Conservation (phyloP, 2,113 vertebrate species). For the Rafetus swinhoei region DNA sequence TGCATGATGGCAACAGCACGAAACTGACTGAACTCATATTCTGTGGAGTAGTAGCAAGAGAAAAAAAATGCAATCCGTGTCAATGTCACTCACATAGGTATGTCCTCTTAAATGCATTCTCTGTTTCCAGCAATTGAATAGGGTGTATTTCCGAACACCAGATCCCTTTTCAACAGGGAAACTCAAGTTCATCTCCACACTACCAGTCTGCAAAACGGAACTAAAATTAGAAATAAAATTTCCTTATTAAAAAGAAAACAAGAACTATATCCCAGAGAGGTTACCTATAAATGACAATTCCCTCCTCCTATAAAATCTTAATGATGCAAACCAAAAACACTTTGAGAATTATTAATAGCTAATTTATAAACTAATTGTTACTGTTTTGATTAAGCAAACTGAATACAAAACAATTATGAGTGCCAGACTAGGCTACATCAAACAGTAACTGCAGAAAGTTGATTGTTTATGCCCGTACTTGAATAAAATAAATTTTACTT, state of each 20-base stretch:
- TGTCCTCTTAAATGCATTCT: neutral
- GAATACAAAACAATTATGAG: neutral
- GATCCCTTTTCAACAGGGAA: neutral
- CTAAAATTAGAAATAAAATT: neutral
- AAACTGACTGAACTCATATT: neutral
- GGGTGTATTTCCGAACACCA: neutral
- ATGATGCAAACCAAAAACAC: neutral
- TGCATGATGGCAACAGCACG: neutral
- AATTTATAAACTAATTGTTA: neutral
- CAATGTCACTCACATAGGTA: neutral
- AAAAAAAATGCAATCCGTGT: neutral
- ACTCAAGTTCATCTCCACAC: neutral
- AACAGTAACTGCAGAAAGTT: neutral
- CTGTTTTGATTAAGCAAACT: neutral
- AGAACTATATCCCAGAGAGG: neutral
- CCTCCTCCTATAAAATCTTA: neutral
- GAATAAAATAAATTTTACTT: neutral
- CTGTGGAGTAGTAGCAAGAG: neutral
- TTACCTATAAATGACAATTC: fast-evolving
- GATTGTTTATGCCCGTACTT: neutral
- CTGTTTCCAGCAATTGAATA: neutral
- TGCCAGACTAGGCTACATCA: neutral
- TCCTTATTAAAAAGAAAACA: neutral
- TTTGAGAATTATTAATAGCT: neutral
- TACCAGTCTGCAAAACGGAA: neutral